Evolutionary conservation across 2,113 vertebrate genomes (phyloP).

Genomic region (Gallinago undulata): DNA sequence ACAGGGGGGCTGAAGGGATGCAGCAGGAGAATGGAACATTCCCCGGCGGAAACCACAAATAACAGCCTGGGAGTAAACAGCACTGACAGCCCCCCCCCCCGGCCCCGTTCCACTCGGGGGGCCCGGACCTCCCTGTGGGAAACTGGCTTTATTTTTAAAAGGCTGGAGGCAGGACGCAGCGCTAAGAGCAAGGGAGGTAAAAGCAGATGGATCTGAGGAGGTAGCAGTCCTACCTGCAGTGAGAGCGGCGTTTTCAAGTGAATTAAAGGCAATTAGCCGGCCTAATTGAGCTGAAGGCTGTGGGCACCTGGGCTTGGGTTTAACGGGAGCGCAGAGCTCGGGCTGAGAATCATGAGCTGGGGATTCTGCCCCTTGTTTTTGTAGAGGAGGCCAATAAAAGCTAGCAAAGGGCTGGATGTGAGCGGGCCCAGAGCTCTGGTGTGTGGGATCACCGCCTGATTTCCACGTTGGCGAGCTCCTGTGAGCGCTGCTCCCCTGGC

Average conservation of each 20-base stretch:
- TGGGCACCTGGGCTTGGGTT: background rate
- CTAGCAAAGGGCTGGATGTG: background rate
- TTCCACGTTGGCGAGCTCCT: background rate
- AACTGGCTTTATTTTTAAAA: background rate
- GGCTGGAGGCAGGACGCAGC: background rate
- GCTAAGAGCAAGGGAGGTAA: background rate
- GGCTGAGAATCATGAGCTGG: background rate
- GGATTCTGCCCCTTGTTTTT: background rate
- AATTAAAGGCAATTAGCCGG: background rate
- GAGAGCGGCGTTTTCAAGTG: background rate
- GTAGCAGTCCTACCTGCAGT: background rate
- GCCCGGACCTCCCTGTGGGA: background rate
- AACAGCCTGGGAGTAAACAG: background rate
- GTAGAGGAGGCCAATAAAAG: background rate
- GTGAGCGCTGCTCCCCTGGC: background rate
- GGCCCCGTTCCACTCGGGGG: fast-evolving
- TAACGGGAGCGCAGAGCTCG: background rate
- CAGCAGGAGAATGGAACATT: background rate
- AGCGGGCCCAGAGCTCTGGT: background rate
- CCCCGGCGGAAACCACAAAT: constrained; percentile 52
- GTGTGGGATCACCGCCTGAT: background rate
- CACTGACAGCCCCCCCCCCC: background rate
- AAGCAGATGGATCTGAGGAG: background rate
- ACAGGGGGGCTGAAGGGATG: background rate
- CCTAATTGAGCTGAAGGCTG: background rate